These are phyloP conservation scores for Plodia interpunctella DNA, from an alignment of 1,140 invertebrate species.

Conservation along the genomic window DNA sequence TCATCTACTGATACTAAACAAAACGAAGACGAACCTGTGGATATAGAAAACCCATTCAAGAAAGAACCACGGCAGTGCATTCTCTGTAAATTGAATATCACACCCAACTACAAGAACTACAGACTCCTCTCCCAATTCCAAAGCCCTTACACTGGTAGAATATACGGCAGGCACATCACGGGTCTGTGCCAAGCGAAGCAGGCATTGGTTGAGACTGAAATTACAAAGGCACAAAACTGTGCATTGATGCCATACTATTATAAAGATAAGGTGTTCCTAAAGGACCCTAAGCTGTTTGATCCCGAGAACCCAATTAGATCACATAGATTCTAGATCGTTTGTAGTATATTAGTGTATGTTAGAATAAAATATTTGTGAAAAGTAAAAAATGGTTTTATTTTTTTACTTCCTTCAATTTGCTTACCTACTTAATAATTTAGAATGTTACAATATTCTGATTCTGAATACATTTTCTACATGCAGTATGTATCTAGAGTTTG, in stretches of 20 bases:
- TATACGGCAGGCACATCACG: slow-evolving; percentile 95
- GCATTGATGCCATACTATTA: slow-evolving; percentile 87
- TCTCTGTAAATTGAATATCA: slow-evolving; percentile 90
- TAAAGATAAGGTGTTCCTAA: slow-evolving; percentile 86
- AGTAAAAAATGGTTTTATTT: background rate
- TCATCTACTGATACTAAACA: slow-evolving; percentile 27
- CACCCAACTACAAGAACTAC: slow-evolving; percentile 94
- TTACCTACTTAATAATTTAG: no score
- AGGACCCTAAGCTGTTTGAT: slow-evolving; percentile 93
- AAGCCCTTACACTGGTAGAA: slow-evolving; percentile 92
- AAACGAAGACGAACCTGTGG: slow-evolving; percentile 77
- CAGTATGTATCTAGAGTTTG: no score
- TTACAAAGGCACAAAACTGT: slow-evolving; percentile 83
- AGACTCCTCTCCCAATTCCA: slow-evolving; percentile 96
- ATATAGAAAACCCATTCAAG: slow-evolving; percentile 90
- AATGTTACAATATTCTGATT: no score
- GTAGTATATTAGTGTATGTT: background rate
- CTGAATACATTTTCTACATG: no score
- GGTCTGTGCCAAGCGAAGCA: slow-evolving; percentile 90
- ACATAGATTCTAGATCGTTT: slow-evolving; percentile 82
- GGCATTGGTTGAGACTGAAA: slow-evolving; percentile 82
- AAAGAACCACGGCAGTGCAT: slow-evolving; percentile 87
- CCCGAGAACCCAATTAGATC: slow-evolving; percentile 88
- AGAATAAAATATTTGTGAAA: background rate
- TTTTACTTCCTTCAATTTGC: no score